Conservation (phyloP, 2,888 invertebrate genomes). For the Papilio demoleus region DNA sequence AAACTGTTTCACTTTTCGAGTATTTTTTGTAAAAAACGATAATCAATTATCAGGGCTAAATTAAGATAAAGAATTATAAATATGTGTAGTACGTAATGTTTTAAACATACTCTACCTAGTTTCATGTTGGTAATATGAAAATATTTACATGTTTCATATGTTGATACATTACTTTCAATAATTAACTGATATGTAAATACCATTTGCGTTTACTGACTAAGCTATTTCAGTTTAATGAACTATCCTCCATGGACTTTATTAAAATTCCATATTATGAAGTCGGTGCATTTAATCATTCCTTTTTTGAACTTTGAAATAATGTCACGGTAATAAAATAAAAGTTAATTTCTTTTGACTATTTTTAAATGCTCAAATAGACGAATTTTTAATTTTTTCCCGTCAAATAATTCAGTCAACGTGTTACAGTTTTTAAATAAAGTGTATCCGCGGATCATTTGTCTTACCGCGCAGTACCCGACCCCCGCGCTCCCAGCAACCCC, state of each 20-base stretch:
- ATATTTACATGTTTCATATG: not conserved
- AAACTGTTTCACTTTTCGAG: no score
- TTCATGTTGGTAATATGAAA: not conserved
- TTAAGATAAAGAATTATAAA: no score
- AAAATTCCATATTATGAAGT: not conserved
- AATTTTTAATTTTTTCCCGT: no score
- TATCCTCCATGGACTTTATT: not conserved
- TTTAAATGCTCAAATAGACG: no score
- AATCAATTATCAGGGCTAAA: no score
- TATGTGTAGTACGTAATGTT: no score
- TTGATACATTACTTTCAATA: constrained; percentile 6
- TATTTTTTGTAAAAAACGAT: no score
- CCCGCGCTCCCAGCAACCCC: constrained; percentile 21
- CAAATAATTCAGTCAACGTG: constrained; percentile 3
- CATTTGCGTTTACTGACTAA: not conserved
- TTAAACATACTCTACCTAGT: not conserved
- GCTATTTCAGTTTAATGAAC: not conserved
- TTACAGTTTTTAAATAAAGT: constrained; percentile 36
- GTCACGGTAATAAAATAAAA: no score
- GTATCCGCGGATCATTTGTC: constrained; percentile 37
- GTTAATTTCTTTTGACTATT: no score
- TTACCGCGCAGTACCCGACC: constrained; percentile 5
- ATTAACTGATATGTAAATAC: constrained; percentile 13
- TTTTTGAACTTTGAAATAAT: no score
- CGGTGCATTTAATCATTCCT: no score